Conservation (phyloP, 2,888 invertebrate species). For the Cryptops parisi region DNA sequence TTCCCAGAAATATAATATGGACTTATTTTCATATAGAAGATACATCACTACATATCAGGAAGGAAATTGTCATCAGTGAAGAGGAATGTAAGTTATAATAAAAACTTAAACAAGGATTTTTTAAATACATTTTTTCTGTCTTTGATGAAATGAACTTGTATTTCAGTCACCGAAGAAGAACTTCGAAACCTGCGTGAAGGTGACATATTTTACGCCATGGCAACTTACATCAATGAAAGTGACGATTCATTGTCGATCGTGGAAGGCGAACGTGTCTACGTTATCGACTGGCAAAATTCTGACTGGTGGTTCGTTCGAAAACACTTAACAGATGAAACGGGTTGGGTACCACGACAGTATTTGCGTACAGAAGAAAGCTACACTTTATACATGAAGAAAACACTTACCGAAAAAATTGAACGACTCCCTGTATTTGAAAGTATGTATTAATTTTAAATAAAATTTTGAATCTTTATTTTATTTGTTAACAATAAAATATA, state of each 20-base stretch:
- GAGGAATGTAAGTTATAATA: conserved; percentile 4
- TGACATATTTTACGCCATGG: conserved; percentile 52
- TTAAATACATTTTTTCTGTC: too few species aligned
- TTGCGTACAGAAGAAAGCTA: conserved; percentile 69
- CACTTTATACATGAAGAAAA: conserved; percentile 67
- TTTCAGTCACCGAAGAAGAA: conserved; percentile 40
- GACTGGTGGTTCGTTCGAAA: conserved; percentile 92
- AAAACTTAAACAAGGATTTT: too few species aligned
- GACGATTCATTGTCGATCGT: conserved; percentile 76
- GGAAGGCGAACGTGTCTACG: conserved; percentile 76
- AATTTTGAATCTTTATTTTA: neutral
- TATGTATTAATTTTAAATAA: conserved; percentile 39
- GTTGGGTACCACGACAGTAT: conserved; percentile 84
- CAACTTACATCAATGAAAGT: conserved; percentile 66
- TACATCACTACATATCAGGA: conserved; percentile 51
- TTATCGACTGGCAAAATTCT: conserved; percentile 64
- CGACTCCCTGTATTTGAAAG: conserved; percentile 83
- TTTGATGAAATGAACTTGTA: too few species aligned
- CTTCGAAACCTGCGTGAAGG: conserved; percentile 50
- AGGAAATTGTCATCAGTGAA: conserved; percentile 45
- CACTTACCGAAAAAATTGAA: conserved; percentile 78
- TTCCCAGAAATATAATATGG: too few species aligned
- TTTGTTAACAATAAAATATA: neutral
- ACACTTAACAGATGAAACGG: conserved; percentile 75
- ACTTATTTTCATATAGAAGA: conserved; percentile 39